A percentile compares a stretch with the other conserved stretches of the same genome.
Conservation (phyloP, 2,888 invertebrate genomes). For the Synergus umbraculus region DNA sequence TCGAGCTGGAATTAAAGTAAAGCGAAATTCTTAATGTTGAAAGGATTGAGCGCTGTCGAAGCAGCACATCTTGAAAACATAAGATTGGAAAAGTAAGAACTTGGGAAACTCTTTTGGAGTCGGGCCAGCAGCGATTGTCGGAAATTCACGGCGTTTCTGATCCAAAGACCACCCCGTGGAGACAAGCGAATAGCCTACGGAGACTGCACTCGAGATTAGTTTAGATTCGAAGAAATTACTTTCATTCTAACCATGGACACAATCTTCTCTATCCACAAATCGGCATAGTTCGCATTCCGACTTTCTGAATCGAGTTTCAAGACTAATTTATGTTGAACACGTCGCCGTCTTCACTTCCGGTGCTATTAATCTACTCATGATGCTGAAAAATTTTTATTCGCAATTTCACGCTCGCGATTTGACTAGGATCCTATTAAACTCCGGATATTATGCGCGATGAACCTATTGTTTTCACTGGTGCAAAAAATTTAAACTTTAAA, state of each 20-base stretch:
- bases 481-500: background rate
- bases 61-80: conserved; percentile 44
- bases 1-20: background rate
- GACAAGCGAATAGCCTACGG: background rate
- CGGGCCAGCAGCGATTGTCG: conserved; percentile 71
- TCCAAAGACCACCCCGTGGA: conserved; percentile 44
- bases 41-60: conserved; percentile 31
- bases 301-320: background rate
- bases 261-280: conserved; percentile 4
- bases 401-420: conserved; percentile 53
- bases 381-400: conserved; percentile 51
- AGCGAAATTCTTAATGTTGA: conserved; percentile 2
- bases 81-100: conserved; percentile 49
- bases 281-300: background rate
- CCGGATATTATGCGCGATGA: conserved; percentile 43
- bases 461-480: conserved; percentile 4
- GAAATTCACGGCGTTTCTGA: conserved; percentile 64
- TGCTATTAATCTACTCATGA: conserved; percentile 1
- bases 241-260: background rate
- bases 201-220: background rate
- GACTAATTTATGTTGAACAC: conserved; percentile 14
- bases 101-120: conserved; percentile 68
- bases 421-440: conserved; percentile 54
- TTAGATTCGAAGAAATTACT: background rate
- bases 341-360: background rate